These are phyloP conservation scores for Scaeva pyrastri DNA, from an alignment of 2,888 invertebrate genomes.

Conservation along the genomic window DNA sequence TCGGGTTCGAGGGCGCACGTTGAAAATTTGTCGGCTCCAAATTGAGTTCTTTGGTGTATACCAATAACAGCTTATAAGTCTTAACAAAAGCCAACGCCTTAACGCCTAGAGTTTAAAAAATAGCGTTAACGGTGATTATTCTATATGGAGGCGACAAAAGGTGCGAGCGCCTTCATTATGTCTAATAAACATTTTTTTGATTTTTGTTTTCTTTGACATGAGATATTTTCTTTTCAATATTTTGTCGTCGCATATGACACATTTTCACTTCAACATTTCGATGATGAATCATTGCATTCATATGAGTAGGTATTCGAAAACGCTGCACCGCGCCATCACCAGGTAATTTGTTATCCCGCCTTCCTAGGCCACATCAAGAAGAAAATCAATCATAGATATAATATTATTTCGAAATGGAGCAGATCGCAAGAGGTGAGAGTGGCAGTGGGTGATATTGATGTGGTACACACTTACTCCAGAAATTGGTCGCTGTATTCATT, in stretches of 20 bases:
- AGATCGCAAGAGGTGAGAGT: neutral
- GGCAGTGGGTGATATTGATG: constrained; percentile 34
- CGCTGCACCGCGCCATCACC: neutral
- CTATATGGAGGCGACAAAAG: constrained; percentile 51
- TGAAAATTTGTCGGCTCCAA: constrained; percentile 47
- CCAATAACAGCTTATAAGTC: constrained; percentile 19
- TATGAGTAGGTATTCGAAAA: neutral
- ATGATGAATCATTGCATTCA: constrained; percentile 25
- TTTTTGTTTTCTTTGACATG: constrained; percentile 27
- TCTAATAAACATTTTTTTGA: constrained; percentile 43
- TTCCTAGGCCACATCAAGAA: neutral
- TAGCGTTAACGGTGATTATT: constrained; percentile 46
- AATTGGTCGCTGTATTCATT: constrained; percentile 16
- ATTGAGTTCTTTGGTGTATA: neutral
- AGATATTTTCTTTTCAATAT: constrained; percentile 15
- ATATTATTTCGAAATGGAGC: neutral
- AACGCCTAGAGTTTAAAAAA: constrained; percentile 33
- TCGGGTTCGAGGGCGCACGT: constrained; percentile 48
- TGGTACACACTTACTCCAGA: too few relatives aligned
- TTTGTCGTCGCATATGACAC: constrained; percentile 15
- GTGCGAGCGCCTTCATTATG: constrained; percentile 54
- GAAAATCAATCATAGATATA: constrained; percentile 43
- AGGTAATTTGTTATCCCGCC: constrained; percentile 23
- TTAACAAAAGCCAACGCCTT: constrained; percentile 61
- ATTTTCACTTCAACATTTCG: constrained; percentile 41